These are phyloP conservation scores for Macrosoma leucophasiata DNA, from an alignment of 2,888 invertebrate genomes.

Conservation along the genomic window DNA sequence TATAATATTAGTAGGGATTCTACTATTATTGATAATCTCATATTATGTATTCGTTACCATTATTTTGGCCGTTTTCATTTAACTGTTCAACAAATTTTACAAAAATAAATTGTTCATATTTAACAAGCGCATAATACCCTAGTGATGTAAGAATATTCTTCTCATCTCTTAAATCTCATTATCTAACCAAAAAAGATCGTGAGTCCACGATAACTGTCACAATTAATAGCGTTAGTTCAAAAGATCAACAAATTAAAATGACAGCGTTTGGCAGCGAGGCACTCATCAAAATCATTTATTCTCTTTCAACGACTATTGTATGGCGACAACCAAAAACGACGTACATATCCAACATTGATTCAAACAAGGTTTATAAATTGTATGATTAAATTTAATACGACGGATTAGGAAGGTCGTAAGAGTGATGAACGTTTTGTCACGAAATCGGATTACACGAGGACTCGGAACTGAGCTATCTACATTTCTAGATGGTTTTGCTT, in stretches of 20 bases:
- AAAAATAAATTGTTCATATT: too few species aligned
- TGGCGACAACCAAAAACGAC: conserved; percentile 8
- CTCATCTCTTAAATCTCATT: too few species aligned
- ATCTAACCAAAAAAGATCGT: too few species aligned
- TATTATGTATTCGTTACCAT: too few species aligned
- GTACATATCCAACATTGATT: conserved; percentile 16
- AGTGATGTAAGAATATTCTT: too few species aligned
- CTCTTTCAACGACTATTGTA: conserved; percentile 14
- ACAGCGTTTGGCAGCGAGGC: conserved; percentile 16
- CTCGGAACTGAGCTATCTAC: conserved; percentile 35
- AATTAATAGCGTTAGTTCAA: conserved; percentile 21
- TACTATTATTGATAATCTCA: too few species aligned
- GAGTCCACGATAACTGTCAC: too few species aligned
- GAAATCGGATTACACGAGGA: conserved; percentile 48
- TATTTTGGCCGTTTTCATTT: too few species aligned
- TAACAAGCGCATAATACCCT: too few species aligned
- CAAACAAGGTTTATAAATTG: conserved; percentile 27
- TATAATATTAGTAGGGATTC: too few species aligned
- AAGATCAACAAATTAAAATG: conserved; percentile 16
- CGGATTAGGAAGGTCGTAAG: conserved; percentile 37
- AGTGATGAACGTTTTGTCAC: conserved; percentile 44
- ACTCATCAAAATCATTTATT: conserved; percentile 22
- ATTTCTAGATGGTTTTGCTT: conserved; percentile 28
- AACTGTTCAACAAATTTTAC: too few species aligned
- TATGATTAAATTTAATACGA: conserved; percentile 43